Evolutionary conservation across 2,797 vertebrate species (phyloP).

Genomic region (Anolis apletophallus): DNA sequence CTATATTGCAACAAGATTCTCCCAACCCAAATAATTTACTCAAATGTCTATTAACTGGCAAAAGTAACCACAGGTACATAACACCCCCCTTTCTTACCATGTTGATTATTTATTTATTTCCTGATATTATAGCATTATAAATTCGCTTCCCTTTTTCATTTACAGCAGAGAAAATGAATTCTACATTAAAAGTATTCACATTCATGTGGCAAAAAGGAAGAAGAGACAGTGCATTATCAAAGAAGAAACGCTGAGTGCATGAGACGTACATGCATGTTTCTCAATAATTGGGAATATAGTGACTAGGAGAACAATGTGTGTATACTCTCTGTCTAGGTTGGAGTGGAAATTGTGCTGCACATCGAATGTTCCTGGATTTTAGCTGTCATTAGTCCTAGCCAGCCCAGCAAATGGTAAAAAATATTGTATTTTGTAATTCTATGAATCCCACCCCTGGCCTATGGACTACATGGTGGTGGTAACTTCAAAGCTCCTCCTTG

Average conservation of each 20-base stretch:
- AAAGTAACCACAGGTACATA: neutral
- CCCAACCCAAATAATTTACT: neutral
- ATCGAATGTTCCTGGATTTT: too few species aligned
- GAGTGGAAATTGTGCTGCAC: too few species aligned
- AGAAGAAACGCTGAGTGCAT: neutral
- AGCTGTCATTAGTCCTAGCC: too few species aligned
- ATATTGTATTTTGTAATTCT: too few species aligned
- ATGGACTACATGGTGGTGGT: neutral
- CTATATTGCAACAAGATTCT: too few species aligned
- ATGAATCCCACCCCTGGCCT: too few species aligned
- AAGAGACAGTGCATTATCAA: neutral
- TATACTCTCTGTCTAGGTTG: too few species aligned
- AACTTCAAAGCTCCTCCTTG: neutral
- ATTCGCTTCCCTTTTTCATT: neutral
- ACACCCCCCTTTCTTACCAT: neutral
- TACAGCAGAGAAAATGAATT: neutral
- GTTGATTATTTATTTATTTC: neutral
- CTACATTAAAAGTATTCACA: neutral
- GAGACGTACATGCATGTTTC: neutral
- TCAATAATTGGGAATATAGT: too few species aligned
- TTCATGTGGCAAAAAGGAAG: neutral
- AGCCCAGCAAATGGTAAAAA: too few species aligned
- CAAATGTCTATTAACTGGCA: neutral
- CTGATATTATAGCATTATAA: neutral
- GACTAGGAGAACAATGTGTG: too few species aligned